phyloP scores from a whole-genome alignment of 2,797 vertebrate species.

The Lacerta agilis region DNA sequence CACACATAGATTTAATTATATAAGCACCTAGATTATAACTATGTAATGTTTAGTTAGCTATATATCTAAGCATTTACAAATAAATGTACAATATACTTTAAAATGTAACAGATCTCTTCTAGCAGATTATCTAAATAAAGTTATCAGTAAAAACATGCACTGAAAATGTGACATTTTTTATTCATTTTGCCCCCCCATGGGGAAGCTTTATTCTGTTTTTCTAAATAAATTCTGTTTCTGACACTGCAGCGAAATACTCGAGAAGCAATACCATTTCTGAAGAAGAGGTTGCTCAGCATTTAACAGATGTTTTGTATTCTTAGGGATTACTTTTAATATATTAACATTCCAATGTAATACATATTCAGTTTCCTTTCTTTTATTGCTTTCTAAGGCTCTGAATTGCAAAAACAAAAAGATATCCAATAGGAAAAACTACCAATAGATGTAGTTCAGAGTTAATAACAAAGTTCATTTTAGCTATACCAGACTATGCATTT shows the following conservation, averaged over 20 bases:
- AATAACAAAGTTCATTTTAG: not conserved
- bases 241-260: not conserved
- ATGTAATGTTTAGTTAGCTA: not conserved
- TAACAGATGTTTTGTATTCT: constrained; percentile 49
- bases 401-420: constrained; percentile 23
- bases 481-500: no score
- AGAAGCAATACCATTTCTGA: not conserved
- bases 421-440: not conserved
- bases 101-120: not conserved
- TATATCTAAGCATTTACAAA: not conserved
- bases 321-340: constrained; percentile 35
- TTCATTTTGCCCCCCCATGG: not conserved
- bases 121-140: not conserved
- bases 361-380: constrained; percentile 37
- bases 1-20: not conserved
- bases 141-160: constrained; percentile 5
- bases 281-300: constrained; percentile 12
- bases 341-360: constrained; percentile 25
- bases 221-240: constrained; percentile 7
- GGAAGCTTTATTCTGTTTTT: constrained; percentile 20
- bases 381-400: constrained; percentile 27
- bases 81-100: not conserved
- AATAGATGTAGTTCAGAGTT: not conserved
- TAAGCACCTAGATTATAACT: not conserved
- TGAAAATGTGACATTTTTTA: not conserved